These are phyloP conservation scores for Odontocolon sp. DNA, from an alignment of 2,888 invertebrate genomes.

Conservation along the genomic window DNA sequence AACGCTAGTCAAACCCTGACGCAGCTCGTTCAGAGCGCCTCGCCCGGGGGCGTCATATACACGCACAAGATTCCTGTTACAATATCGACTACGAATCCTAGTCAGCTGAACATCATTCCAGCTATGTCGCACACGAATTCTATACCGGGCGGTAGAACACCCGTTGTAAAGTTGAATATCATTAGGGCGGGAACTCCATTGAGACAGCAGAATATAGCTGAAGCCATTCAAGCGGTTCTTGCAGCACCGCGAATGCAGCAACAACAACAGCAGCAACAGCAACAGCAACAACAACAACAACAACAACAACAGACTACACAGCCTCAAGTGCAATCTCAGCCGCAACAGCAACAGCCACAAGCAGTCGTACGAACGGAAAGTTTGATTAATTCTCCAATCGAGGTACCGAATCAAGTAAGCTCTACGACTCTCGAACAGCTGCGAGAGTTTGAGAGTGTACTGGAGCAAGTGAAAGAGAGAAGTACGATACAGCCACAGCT, in stretches of 20 bases:
- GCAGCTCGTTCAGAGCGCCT: constrained; percentile 75
- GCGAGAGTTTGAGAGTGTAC: constrained; percentile 90
- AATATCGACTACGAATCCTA: constrained; percentile 77
- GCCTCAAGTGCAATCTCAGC: constrained; percentile 72
- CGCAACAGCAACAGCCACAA: constrained; percentile 84
- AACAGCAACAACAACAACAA: constrained; percentile 84
- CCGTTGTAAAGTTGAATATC: constrained; percentile 79
- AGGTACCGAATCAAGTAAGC: constrained; percentile 82
- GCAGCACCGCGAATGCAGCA: constrained; percentile 72
- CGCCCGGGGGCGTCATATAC: constrained; percentile 87
- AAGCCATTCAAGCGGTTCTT: constrained; percentile 75
- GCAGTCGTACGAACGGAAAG: constrained; percentile 65
- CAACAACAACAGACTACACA: constrained; percentile 82
- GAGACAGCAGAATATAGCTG: constrained; percentile 72
- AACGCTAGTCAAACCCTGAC: constrained; percentile 73
- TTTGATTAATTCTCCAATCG: constrained; percentile 73
- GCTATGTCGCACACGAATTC: constrained; percentile 75
- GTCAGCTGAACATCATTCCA: constrained; percentile 77
- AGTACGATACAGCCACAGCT: constrained; percentile 84
- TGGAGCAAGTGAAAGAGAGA: constrained; percentile 90
- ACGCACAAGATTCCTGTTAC: constrained; percentile 88
- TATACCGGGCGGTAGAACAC: constrained; percentile 74
- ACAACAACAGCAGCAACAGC: constrained; percentile 78
- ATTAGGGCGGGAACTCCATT: constrained; percentile 69
- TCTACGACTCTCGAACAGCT: constrained; percentile 90